These are phyloP conservation scores for Acanthurus lineatus DNA, from an alignment of 2,797 vertebrate species.

Conservation along the genomic window DNA sequence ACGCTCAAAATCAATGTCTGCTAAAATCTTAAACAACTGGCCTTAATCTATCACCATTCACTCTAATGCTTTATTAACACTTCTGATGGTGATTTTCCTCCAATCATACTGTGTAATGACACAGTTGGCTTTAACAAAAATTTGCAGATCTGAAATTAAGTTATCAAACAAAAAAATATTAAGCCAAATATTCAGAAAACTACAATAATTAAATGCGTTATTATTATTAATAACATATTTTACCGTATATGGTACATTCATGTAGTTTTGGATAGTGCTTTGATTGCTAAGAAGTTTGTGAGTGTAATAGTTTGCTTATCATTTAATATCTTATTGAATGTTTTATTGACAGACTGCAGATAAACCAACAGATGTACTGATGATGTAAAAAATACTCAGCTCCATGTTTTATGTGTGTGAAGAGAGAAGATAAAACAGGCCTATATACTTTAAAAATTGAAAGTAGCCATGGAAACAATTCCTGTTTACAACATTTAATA, in stretches of 20 bases:
- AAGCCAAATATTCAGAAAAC: not conserved
- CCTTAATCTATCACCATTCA: not conserved
- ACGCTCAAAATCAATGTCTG: not conserved
- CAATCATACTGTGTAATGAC: not conserved
- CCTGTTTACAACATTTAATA: not conserved
- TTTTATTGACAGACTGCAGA: not conserved
- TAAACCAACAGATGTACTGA: not conserved
- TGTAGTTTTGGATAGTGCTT: not conserved
- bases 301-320: not conserved
- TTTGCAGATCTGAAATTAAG: not conserved
- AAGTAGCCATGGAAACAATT: not conserved
- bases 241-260: not conserved
- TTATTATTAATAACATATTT: not conserved
- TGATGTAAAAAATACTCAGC: not conserved
- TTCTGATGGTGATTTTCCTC: not conserved
- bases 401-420: not conserved
- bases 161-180: not conserved
- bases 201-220: not conserved
- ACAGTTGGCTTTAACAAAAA: not conserved
- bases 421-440: too few relatives aligned
- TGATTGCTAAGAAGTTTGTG: not conserved
- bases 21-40: not conserved
- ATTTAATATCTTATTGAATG: not conserved
- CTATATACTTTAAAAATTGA: too few relatives aligned
- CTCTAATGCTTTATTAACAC: not conserved